These are phyloP conservation scores for Apamea sordens DNA, from an alignment of 2,888 invertebrate genomes.

Conservation along the genomic window DNA sequence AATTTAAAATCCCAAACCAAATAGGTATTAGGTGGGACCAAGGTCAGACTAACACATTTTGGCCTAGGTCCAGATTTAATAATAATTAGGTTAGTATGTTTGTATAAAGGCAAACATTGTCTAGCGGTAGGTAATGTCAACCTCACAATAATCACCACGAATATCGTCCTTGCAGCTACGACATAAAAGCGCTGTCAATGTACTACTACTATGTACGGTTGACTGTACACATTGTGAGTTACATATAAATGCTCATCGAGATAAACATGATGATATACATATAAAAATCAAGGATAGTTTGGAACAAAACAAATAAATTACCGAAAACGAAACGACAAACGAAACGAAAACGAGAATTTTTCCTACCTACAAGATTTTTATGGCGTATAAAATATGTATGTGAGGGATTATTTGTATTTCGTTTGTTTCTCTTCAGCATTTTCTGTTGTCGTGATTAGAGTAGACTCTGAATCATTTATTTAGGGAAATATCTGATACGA, in stretches of 20 bases:
- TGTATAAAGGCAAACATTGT: neutral
- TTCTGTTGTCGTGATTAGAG: neutral
- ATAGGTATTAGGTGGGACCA: neutral
- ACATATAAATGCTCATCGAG: neutral
- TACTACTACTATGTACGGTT: no score
- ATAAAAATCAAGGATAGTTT: neutral
- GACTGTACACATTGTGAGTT: neutral
- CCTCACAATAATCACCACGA: no score
- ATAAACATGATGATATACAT: neutral
- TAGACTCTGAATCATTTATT: neutral
- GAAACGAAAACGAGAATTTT: neutral
- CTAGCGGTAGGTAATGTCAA: neutral
- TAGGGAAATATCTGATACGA: no score
- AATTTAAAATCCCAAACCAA: constrained; percentile 10
- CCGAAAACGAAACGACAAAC: no score
- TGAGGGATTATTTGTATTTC: neutral
- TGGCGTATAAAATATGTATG: neutral
- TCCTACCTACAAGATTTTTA: no score
- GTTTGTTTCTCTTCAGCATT: neutral
- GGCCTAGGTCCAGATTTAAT: neutral
- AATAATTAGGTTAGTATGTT: neutral
- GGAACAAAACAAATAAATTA: constrained; percentile 4
- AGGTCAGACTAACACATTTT: neutral
- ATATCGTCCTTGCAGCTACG: no score
- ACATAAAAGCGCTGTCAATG: no score